Evolutionary conservation across 2,888 invertebrate genomes (phyloP), one percentile per base, ranked within the genome.

Genomic region (Chrysotoxum bicinctum): DNA sequence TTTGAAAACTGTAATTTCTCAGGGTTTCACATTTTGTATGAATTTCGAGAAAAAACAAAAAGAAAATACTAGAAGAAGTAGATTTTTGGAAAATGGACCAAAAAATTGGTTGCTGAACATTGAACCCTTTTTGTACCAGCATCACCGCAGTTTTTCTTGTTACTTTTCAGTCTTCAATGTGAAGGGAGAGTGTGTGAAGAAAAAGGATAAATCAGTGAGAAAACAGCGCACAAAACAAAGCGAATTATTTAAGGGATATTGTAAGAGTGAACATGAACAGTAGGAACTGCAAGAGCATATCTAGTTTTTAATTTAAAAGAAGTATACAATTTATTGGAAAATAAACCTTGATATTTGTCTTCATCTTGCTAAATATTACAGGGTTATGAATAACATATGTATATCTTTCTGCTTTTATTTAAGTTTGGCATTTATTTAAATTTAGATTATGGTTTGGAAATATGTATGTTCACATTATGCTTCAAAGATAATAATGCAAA

Each of bases 1-100:
- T 73, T 52, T 35, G 68, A 73, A 81, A 69, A 73, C 68, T 76
- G 76, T 73, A 81, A 81, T 77, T 81, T 79, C 73, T 81, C 60
- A 73, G 73, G 43, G 66, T 30, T 32, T 32, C 37, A 14, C 54
- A 23, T 48, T 50, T 45, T 43, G 45, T 56, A 56, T 43, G 64
- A 45, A 43, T 76, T 50, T 72, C 10, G 48, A 21, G 52, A 60
- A 14, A 1, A 45, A 60, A 66, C 19, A 60, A 60, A 60, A 26
- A 73, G 62, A 73, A 16, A 19, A 12, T 4, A 50, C 72, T 54
- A 60, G 30, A 48, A 62, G 66, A 56, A 64, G 73, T 68, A 76
- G 73, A 60, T 50, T 68, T 54, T 45, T 54, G 52, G 50, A 75
- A 23, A 21, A 52, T 37, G 40, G n/a, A 48, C 12, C 62, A 72